phyloP scores from a whole-genome alignment of 2,113 vertebrate species.

The Peromyscus leucopus region DNA sequence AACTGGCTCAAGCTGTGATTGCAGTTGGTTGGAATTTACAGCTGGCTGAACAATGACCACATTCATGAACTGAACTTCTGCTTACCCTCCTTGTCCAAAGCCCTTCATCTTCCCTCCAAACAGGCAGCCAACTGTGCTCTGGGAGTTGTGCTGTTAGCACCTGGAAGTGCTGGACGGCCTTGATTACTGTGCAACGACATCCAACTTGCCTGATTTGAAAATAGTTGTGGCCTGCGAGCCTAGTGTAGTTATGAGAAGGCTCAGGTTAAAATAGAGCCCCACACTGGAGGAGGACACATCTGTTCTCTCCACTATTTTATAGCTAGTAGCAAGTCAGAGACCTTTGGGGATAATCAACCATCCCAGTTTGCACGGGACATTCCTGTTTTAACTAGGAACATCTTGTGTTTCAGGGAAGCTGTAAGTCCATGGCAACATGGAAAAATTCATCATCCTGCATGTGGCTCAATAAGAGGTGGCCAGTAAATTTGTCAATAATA shows the following conservation, averaged over 20 bases:
- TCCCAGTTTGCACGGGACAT: not conserved
- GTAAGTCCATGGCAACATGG: not conserved
- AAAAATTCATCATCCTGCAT: not conserved
- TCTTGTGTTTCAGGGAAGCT: not conserved
- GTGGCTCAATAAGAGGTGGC: not conserved
- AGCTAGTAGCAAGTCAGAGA: constrained; percentile 8
- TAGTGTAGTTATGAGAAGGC: constrained; percentile 1
- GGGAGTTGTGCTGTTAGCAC: constrained; percentile 68
- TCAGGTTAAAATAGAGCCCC: constrained; percentile 33
- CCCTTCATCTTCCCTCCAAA: constrained; percentile 60
- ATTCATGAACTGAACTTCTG: constrained; percentile 73
- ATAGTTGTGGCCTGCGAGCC: not conserved
- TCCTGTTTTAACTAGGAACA: constrained; percentile 36
- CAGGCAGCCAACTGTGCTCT: constrained; percentile 38
- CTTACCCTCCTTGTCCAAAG: constrained; percentile 61
- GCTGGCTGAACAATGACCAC: constrained; percentile 65
- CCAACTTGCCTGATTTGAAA: constrained; percentile 43
- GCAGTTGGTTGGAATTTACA: constrained; percentile 71
- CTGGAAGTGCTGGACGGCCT: constrained; percentile 49
- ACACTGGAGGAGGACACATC: not conserved
- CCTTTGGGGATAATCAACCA: not conserved
- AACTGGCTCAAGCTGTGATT: constrained; percentile 62
- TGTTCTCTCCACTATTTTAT: not conserved
- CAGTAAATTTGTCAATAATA: not conserved
- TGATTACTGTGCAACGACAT: constrained; percentile 42